Evolutionary conservation across 2,888 invertebrate genomes (phyloP), one percentile per base, ranked within the genome.

Genomic region (Macaria notata): DNA sequence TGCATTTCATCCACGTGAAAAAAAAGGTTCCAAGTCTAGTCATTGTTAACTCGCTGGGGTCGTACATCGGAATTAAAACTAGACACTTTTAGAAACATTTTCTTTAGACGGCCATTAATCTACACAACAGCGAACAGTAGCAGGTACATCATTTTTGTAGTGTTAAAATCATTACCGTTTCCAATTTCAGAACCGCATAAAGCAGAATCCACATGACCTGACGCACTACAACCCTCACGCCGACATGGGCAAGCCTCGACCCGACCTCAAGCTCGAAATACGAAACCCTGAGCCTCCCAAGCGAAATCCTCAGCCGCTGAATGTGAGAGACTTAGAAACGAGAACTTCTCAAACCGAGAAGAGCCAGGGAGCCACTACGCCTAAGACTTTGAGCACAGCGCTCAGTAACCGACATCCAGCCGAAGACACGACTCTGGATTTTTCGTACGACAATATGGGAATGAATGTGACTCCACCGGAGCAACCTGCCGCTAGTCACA

Each of bases 361-460:
- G 77, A 93, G 92, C 55, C 91, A 90, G 57, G 93, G 92, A 4
- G 93, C 93, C 2, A 93, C 92, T 0, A 93, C 94, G 0, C 91
- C 94, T 5, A 92, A 93, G 53, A 96, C 95, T 0, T 92, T 95
- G 47, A 94, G 94, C 68, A 95, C 96, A 4, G 93, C 94, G 0
- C 88, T 95, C 0, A 95, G 94, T 65, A 93, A 93, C 59, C 92
- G 96, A 58, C 93, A 95, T 70, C 96, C 96, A 0, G 95, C 95
- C 19, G 96, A 96, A 78, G 96, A 96, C 65, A 93, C 94, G 0
- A 95, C 95, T 1, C 84, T 95, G 43, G 96, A 96, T 70, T 96
- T 95, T 70, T 95, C 95, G 0, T 96, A 96, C 74, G 96, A 96
- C 71, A 96, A 96, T 81, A 95, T 94, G 74, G 96, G 93, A 0